phyloP scores from a whole-genome alignment of 2,888 invertebrate species.

The Synergus umbraculus region DNA sequence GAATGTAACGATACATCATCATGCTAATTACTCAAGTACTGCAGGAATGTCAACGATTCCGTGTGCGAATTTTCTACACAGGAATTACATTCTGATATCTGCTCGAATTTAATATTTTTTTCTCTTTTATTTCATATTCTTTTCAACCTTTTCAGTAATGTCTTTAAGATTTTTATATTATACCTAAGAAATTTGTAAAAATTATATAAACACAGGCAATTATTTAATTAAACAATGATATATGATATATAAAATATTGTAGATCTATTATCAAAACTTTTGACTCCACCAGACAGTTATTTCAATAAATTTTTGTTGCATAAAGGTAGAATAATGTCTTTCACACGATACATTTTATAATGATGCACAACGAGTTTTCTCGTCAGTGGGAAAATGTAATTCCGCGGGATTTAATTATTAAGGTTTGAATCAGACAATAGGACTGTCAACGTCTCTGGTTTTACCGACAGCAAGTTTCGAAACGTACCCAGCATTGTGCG shows the following conservation, averaged over 20 bases:
- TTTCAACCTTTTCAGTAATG: no score
- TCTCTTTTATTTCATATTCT: neutral
- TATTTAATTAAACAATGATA: no score
- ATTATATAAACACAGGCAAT: no score
- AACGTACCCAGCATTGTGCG: constrained; percentile 30
- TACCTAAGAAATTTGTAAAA: no score
- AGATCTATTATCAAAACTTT: no score
- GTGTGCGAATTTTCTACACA: constrained; percentile 19
- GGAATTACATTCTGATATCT: constrained; percentile 28
- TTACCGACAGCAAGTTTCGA: constrained; percentile 38
- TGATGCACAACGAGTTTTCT: constrained; percentile 13
- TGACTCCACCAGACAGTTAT: neutral
- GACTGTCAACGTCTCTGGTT: constrained; percentile 35
- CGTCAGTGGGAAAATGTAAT: constrained; percentile 32
- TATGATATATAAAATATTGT: no score
- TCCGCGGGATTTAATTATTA: constrained; percentile 36
- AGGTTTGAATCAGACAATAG: constrained; percentile 36
- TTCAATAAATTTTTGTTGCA: neutral
- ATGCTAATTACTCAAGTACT: constrained; percentile 39
- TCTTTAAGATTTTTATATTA: no score
- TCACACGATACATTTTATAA: constrained; percentile 15
- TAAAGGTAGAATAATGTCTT: neutral
- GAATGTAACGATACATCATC: constrained; percentile 30
- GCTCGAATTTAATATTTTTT: constrained; percentile 19
- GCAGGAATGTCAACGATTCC: constrained; percentile 39